phyloP scores from a whole-genome alignment of 2,797 vertebrate species.

The Hyperoplus lanceolatus region DNA sequence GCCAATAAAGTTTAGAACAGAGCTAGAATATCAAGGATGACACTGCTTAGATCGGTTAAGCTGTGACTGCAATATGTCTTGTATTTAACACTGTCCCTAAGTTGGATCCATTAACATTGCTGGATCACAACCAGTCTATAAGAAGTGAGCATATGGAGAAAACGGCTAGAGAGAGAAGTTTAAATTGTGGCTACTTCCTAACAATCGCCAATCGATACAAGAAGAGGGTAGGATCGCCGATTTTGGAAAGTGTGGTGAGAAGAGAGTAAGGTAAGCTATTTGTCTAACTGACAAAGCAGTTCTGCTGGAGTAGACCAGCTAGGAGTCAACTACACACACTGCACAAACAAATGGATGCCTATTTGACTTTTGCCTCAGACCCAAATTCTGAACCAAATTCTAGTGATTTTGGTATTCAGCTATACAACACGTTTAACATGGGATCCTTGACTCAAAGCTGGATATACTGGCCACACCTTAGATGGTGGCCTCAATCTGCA shows the following conservation, averaged over 20 bases:
- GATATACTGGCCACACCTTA: not conserved
- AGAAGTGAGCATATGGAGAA: not conserved
- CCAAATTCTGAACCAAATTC: not conserved
- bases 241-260: not conserved
- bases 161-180: too few relatives aligned
- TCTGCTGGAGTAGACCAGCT: not conserved
- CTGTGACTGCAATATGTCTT: not conserved
- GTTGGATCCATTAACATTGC: not conserved
- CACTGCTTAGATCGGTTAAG: not conserved
- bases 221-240: too few relatives aligned
- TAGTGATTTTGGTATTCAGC: not conserved
- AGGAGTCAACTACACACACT: not conserved
- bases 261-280: not conserved
- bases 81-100: constrained; percentile 1
- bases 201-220: too few relatives aligned
- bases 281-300: not conserved
- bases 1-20: not conserved
- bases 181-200: too few relatives aligned
- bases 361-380: not conserved
- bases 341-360: not conserved
- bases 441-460: not conserved
- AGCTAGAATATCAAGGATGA: not conserved
- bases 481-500: constrained; percentile 12
- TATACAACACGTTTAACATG: not conserved
- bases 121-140: not conserved